A percentile compares a stretch with the other conserved stretches of the same genome.
These are phyloP conservation scores for Tursiops truncatus DNA, from an alignment of 2,113 vertebrate species.

Conservation along the genomic window DNA sequence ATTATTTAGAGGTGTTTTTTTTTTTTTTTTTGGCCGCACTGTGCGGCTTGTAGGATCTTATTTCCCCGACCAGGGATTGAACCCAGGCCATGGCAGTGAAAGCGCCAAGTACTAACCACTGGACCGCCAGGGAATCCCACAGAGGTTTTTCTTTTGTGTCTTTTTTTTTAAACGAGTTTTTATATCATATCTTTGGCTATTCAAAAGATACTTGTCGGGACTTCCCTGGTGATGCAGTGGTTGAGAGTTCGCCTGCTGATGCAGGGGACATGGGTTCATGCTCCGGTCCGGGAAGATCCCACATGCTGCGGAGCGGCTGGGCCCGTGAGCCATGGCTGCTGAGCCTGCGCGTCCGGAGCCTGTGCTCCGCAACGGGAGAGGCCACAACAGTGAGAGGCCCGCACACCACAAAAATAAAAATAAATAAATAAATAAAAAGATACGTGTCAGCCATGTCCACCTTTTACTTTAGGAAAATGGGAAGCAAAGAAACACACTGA, in stretches of 20 bases:
- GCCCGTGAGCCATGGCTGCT: too few relatives aligned
- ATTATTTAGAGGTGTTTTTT: not conserved
- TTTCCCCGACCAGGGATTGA: not conserved
- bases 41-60: not conserved
- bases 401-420: too few relatives aligned
- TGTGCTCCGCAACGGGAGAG: too few relatives aligned
- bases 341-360: too few relatives aligned
- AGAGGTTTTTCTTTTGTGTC: not conserved
- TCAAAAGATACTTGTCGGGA: not conserved
- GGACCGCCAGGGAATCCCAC: not conserved
- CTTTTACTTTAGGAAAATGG: not conserved
- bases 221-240: too few relatives aligned
- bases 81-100: not conserved
- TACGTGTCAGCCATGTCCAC: not conserved
- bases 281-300: too few relatives aligned
- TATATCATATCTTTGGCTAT: not conserved
- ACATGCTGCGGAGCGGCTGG: too few relatives aligned
- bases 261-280: too few relatives aligned
- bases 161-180: not conserved
- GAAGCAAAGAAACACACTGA: not conserved
- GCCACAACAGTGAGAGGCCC: too few relatives aligned
- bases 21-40: not conserved
- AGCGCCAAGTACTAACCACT: not conserved
- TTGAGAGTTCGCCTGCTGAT: too few relatives aligned
- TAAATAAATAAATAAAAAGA: not conserved